Evolutionary conservation across 2,888 invertebrate genomes (phyloP), one percentile per base, ranked within the genome.

Genomic region (Polymixis lichenea): DNA sequence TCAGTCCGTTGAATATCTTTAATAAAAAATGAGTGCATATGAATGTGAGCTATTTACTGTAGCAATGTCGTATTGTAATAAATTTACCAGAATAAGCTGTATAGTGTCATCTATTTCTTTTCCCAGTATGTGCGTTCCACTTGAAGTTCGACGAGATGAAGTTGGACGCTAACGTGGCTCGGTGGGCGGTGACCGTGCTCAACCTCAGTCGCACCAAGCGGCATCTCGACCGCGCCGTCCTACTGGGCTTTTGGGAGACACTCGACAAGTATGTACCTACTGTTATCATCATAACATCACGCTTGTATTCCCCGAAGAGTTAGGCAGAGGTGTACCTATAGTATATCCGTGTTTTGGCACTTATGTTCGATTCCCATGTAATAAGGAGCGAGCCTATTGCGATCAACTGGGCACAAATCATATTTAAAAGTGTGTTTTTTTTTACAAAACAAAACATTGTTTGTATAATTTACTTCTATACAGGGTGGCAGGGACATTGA

Each of bases 211-310:
- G 99, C 91, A 98, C 98, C 72, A 99, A 99, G 95, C 97, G 99
- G 72, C 99, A 99, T 97, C 97, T 99, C 90, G 99, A 99, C 96
- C 97, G 99, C 90, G 99, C 99, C 65, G 98, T 98, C 51, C 97
- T 99, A 72, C 98, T 99, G 97, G 98, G 98, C 87, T 99, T 99
- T 96, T 99, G 99, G 99, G 99, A 99, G 94, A 98, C 98, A 84
- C 97, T 99, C 61, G 99, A 99, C 96, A 98, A 98, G 98, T 99
- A 96, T 94, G 97, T 74, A 49, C 5, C 49, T 22, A 67, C n/a
- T 67, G 6, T 19, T n/a, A 56, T 56, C n/a, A 51, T 19, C 6
- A 19, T 51, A 51, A 51, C 6, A 19, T 19, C 51, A 51, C 7
- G 19, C 51, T 4, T 51, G 17, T 43, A 43, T 43, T 43, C 43